Conservation (phyloP, 2,888 invertebrate species). For the Trachelus tabidus region DNA sequence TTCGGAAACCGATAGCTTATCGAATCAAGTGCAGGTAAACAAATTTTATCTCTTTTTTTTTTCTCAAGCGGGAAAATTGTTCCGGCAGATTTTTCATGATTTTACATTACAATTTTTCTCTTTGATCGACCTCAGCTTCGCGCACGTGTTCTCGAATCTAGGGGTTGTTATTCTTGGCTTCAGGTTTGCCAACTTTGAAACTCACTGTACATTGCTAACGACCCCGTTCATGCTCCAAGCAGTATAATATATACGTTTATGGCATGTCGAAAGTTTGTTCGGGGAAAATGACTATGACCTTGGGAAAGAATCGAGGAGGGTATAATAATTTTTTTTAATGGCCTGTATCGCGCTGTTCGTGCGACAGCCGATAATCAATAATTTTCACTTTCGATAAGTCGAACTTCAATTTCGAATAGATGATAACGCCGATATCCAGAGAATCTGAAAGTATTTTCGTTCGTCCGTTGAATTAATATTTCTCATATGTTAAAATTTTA, state of each 20-base stretch:
- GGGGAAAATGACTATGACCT: background rate
- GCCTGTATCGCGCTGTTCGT: too few relatives aligned
- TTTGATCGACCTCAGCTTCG: too few relatives aligned
- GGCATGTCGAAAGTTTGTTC: background rate
- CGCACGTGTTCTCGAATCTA: too few relatives aligned
- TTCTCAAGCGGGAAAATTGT: background rate
- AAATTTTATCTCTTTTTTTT: background rate
- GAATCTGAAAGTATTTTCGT: background rate
- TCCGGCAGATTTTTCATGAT: background rate
- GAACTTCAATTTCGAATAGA: background rate
- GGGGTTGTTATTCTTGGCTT: background rate
- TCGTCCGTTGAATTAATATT: background rate
- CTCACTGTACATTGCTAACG: background rate
- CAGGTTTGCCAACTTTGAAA: background rate
- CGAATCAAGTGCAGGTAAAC: background rate
- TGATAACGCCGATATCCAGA: background rate
- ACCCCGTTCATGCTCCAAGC: background rate
- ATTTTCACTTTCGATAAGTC: background rate
- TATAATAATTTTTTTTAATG: background rate
- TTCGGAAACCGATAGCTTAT: constrained; percentile 6
- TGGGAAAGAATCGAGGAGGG: background rate
- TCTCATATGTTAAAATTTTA: background rate
- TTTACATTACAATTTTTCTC: background rate
- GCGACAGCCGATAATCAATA: background rate
- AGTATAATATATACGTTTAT: background rate